Conservation (phyloP, 2,113 vertebrate genomes). For the Scomber colias region DNA sequence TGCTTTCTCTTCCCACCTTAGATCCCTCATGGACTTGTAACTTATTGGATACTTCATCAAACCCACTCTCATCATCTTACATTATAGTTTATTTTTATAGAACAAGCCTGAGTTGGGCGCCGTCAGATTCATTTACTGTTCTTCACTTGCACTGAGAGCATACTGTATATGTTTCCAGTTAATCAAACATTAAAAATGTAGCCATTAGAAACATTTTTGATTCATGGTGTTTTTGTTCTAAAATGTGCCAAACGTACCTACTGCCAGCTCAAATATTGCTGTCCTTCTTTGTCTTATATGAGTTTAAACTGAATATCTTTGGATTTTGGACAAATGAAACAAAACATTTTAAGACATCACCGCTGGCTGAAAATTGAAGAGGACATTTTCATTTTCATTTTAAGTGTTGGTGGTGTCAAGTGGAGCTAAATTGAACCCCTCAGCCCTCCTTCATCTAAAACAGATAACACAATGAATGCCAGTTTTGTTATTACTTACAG, state of each 20-base stretch:
- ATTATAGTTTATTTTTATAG: slow-evolving; percentile 68
- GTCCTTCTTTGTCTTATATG: neutral
- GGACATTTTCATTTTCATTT: too few relatives aligned
- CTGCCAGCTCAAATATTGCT: neutral
- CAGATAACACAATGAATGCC: too few relatives aligned
- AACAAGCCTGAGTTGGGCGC: slow-evolving; percentile 56
- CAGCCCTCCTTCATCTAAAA: too few relatives aligned
- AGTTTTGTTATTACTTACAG: too few relatives aligned
- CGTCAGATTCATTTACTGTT: slow-evolving; percentile 63
- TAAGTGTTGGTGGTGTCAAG: too few relatives aligned
- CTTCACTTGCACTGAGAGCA: slow-evolving; percentile 81
- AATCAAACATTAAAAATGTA: slow-evolving; percentile 78
- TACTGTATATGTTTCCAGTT: slow-evolving; percentile 77
- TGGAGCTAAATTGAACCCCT: too few relatives aligned
- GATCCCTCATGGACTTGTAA: slow-evolving; percentile 63
- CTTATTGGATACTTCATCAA: slow-evolving; percentile 69
- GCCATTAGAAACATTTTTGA: slow-evolving; percentile 48
- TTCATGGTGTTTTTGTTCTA: slow-evolving; percentile 52
- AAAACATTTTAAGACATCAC: too few relatives aligned
- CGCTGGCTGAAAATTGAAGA: too few relatives aligned
- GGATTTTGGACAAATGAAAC: neutral
- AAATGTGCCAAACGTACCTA: neutral
- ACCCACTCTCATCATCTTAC: slow-evolving; percentile 55
- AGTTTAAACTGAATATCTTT: neutral
- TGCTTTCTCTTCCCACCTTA: slow-evolving; percentile 53